Evolutionary conservation across 1,140 invertebrate species (phyloP).

Genomic region (Solenopsis fugax): DNA sequence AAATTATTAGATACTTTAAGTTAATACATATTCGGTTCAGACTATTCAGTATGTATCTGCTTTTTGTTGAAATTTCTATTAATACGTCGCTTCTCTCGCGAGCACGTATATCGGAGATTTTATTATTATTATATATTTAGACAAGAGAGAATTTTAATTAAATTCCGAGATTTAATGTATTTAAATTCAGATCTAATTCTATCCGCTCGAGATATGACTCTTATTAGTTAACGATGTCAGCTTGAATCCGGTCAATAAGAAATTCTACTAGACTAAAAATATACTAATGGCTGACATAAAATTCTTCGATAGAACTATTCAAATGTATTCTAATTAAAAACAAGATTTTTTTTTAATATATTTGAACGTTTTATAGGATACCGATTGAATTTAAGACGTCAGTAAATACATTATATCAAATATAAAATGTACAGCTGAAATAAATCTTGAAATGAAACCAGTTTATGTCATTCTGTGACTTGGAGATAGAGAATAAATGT

Average conservation of each 20-base stretch:
- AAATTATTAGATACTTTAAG: conserved; percentile 33
- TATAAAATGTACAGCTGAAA: background rate
- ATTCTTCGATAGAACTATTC: background rate
- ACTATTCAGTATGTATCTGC: background rate
- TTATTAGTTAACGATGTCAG: background rate
- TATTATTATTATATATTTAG: conserved; percentile 17
- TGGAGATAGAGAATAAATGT: conserved; percentile 7
- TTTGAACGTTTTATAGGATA: background rate
- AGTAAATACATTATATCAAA: background rate
- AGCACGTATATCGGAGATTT: background rate
- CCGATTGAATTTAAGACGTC: background rate
- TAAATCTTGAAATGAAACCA: background rate
- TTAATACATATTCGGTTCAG: background rate
- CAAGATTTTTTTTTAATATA: conserved; percentile 10
- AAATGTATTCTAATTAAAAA: conserved; percentile 2
- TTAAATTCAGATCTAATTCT: conserved; percentile 29
- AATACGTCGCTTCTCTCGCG: background rate
- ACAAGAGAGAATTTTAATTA: conserved; percentile 37
- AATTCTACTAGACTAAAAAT: conserved; percentile 5
- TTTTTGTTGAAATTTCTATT: conserved; percentile 9
- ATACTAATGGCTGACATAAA: background rate
- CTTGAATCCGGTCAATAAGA: background rate
- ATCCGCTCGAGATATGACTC: background rate
- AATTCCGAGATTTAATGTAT: background rate
- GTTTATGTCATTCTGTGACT: background rate